Evolutionary conservation across 1,140 invertebrate genomes (phyloP).

Genomic region (Drosophila biarmipes): DNA sequence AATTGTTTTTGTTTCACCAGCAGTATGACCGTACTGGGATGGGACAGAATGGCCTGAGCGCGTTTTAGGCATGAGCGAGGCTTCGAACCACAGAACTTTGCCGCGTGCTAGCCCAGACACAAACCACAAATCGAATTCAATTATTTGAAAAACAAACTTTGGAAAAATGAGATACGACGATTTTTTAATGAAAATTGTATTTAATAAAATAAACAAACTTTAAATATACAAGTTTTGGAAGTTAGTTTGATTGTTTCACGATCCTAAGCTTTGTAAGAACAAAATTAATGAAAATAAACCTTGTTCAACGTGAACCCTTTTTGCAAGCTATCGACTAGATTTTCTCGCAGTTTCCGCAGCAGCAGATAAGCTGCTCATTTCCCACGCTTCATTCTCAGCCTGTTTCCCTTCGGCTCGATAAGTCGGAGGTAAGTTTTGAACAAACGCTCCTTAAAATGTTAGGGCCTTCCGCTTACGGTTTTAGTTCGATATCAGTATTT

Average conservation of each 20-base stretch:
- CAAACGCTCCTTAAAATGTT: constrained; percentile 1
- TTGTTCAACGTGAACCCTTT: too few species aligned
- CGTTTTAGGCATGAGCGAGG: background rate
- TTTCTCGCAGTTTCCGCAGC: background rate
- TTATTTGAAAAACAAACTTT: background rate
- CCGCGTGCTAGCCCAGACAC: background rate
- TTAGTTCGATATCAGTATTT: constrained; percentile 6
- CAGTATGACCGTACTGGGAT: background rate
- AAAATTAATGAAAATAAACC: too few species aligned
- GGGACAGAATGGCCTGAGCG: background rate
- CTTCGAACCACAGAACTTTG: background rate
- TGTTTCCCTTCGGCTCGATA: background rate
- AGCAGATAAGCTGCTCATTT: background rate
- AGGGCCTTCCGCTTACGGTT: background rate
- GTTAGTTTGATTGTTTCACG: too few species aligned
- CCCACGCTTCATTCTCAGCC: background rate
- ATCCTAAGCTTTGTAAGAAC: too few species aligned
- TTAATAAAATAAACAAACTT: too few species aligned
- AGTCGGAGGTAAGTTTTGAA: background rate
- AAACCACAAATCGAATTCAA: background rate
- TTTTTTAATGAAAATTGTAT: too few species aligned
- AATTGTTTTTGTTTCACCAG: constrained; percentile 2
- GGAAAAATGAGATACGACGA: too few species aligned
- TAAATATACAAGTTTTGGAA: too few species aligned
- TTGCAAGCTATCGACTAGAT: too few species aligned